These are phyloP conservation scores for Ochotona curzoniae DNA, from an alignment of 2,113 vertebrate species.

Conservation along the genomic window DNA sequence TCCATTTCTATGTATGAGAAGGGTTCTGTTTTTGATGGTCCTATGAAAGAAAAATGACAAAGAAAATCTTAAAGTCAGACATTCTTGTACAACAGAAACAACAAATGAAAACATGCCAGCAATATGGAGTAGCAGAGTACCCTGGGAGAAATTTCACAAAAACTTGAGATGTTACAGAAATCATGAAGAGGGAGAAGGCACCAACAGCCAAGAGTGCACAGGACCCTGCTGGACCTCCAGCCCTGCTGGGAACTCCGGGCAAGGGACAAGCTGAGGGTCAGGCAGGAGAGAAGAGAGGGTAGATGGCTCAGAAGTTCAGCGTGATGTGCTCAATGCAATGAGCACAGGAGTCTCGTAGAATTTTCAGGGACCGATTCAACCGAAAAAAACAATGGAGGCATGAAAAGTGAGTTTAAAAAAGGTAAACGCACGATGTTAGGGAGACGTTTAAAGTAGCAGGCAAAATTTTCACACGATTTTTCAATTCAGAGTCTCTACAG, in stretches of 20 bases:
- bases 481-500: background rate
- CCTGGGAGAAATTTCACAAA: background rate
- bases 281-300: fast-evolving
- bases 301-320: background rate
- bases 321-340: background rate
- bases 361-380: background rate
- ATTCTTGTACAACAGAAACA: background rate
- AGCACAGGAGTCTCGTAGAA: background rate
- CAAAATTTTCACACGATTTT: background rate
- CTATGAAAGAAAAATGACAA: background rate
- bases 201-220: fast-evolving
- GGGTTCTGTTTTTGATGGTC: background rate
- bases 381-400: background rate
- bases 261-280: background rate
- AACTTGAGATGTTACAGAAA: background rate
- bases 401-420: constrained; percentile 1
- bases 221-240: background rate
- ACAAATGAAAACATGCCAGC: background rate
- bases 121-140: background rate
- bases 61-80: background rate
- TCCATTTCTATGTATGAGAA: background rate
- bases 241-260: background rate
- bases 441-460: background rate
- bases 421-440: background rate
- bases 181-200: background rate